A percentile compares a stretch with the other conserved stretches of the same genome.
phyloP scores from a whole-genome alignment of 2,113 vertebrate genomes.

The Cyanoliseus patagonus region DNA sequence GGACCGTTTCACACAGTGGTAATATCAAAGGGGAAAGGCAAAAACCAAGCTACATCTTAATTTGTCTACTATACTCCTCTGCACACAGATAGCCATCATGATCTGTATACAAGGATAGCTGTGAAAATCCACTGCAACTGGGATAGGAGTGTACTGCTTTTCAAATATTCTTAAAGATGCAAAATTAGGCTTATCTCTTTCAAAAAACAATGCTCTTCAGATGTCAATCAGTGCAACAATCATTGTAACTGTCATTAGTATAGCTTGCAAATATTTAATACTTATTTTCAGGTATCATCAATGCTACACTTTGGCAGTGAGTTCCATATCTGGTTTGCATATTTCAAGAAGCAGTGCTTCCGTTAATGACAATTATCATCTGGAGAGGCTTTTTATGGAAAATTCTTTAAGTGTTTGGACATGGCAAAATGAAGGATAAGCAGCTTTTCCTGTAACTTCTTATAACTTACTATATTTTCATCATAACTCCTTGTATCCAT shows the following conservation, averaged over 20 bases:
- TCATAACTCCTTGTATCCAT: neutral
- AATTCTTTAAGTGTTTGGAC: neutral
- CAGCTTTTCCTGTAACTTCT: neutral
- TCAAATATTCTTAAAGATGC: neutral
- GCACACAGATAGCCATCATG: too few relatives aligned
- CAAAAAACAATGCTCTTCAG: neutral
- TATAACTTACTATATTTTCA: constrained; percentile 26
- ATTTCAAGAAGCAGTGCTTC: neutral
- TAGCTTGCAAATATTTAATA: neutral
- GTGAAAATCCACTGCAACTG: neutral
- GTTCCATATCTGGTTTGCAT: neutral
- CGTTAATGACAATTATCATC: neutral
- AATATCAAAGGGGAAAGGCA: neutral
- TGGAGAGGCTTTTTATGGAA: neutral
- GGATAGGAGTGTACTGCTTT: neutral
- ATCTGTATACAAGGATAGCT: neutral
- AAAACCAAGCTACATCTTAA: neutral
- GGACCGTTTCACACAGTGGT: neutral
- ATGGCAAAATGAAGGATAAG: neutral
- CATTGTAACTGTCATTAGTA: neutral
- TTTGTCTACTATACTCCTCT: neutral
- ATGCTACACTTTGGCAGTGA: neutral
- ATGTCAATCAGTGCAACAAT: neutral
- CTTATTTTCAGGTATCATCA: neutral
- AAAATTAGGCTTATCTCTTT: neutral